These are phyloP conservation scores for Corydoras maculifer DNA, from an alignment of 2,113 vertebrate species.

Conservation along the genomic window DNA sequence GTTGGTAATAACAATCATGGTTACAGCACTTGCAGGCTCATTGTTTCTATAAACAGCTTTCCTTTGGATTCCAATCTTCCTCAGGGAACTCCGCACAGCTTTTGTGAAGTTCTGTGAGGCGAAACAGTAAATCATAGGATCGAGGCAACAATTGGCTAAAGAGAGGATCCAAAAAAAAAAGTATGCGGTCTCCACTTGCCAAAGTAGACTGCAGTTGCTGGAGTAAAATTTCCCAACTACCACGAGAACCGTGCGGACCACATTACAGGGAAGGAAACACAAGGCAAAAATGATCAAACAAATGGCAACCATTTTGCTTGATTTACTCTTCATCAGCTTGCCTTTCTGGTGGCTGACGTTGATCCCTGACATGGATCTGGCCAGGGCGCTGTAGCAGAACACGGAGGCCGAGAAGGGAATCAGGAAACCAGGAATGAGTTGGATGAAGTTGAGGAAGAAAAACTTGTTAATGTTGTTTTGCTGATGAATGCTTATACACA, in stretches of 20 bases:
- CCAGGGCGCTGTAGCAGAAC: constrained; percentile 45
- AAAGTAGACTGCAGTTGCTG: constrained; percentile 18
- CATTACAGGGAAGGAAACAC: constrained; percentile 52
- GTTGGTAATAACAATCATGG: neutral
- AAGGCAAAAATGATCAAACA: constrained; percentile 47
- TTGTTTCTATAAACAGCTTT: neutral
- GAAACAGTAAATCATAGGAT: constrained; percentile 45
- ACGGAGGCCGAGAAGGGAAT: constrained; percentile 45
- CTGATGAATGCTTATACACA: constrained; percentile 52
- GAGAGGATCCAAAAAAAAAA: constrained; percentile 44
- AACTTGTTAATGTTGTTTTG: constrained; percentile 24
- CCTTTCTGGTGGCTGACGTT: constrained; percentile 40
- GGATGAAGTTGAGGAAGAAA: constrained; percentile 34
- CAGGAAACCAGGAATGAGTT: constrained; percentile 44
- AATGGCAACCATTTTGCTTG: constrained; percentile 40
- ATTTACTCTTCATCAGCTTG: constrained; percentile 48
- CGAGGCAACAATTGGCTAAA: constrained; percentile 52
- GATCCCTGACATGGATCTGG: constrained; percentile 42
- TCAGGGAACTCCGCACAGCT: constrained; percentile 38
- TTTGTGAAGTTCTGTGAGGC: constrained; percentile 42
- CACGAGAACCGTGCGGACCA: constrained; percentile 39
- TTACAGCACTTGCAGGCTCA: constrained; percentile 10
- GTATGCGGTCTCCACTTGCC: constrained; percentile 38
- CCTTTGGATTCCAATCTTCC: constrained; percentile 14
- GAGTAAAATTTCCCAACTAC: constrained; percentile 32